Evolutionary conservation across 2,888 invertebrate species (phyloP).

Genomic region (Hipparchia semele): DNA sequence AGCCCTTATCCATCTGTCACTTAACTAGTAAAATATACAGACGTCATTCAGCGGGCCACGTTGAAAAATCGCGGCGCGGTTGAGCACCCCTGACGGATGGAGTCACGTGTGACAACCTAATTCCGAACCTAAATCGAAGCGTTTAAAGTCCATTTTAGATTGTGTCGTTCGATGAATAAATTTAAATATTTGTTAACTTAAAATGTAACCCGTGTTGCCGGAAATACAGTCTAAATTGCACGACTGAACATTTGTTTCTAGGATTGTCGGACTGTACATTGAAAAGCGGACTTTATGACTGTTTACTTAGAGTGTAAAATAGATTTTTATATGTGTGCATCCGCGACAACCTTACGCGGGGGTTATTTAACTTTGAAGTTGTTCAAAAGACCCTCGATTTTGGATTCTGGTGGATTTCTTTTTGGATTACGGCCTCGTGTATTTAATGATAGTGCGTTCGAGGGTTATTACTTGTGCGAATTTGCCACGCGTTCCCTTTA

Average conservation of each 20-base stretch:
- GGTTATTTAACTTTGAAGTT: slow-evolving; percentile 82
- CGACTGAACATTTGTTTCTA: slow-evolving; percentile 76
- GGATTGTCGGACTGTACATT: slow-evolving; percentile 48
- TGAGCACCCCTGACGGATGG: slow-evolving; percentile 64
- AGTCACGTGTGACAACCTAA: slow-evolving; percentile 29
- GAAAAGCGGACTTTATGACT: slow-evolving; percentile 55
- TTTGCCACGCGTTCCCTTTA: slow-evolving; percentile 66
- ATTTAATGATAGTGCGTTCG: slow-evolving; percentile 79
- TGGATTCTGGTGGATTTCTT: slow-evolving; percentile 81
- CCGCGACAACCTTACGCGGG: slow-evolving; percentile 54
- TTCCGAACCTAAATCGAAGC: slow-evolving; percentile 37
- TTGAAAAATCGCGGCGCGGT: slow-evolving; percentile 75
- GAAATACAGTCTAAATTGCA: slow-evolving; percentile 83
- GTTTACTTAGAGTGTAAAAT: slow-evolving; percentile 51
- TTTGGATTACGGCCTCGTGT: slow-evolving; percentile 81
- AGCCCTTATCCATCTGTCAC: slow-evolving; percentile 81
- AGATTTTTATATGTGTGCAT: slow-evolving; percentile 38
- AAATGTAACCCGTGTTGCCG: slow-evolving; percentile 82
- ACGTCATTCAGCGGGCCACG: slow-evolving; percentile 73
- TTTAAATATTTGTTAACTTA: slow-evolving; percentile 83
- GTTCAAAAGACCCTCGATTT: slow-evolving; percentile 80
- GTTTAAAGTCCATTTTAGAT: slow-evolving; percentile 59
- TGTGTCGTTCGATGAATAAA: slow-evolving; percentile 64
- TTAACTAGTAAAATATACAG: slow-evolving; percentile 82
- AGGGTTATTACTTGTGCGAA: slow-evolving; percentile 65